These are phyloP conservation scores for Liasis olivaceus DNA, from an alignment of 2,797 vertebrate species.

Conservation along the genomic window DNA sequence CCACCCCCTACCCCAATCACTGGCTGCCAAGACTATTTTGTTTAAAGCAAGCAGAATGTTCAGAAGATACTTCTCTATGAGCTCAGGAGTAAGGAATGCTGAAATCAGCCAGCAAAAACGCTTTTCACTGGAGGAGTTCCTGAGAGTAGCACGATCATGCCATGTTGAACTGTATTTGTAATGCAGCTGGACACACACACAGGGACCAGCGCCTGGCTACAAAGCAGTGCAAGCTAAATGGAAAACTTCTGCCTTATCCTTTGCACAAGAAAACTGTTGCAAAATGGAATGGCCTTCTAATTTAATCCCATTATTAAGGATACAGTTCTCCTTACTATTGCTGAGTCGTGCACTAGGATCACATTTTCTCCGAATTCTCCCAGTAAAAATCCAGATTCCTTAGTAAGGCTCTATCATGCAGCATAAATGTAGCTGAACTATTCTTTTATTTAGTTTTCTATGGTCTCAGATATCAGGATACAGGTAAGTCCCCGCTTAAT, in stretches of 20 bases:
- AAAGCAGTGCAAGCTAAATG: slow-evolving; percentile 61
- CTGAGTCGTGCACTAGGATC: slow-evolving; percentile 49
- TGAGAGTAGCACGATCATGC: slow-evolving; percentile 59
- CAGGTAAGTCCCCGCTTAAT: background rate
- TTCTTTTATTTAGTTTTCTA: background rate
- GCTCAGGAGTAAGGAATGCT: slow-evolving; percentile 65
- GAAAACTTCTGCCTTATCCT: slow-evolving; percentile 29
- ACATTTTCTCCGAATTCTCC: background rate
- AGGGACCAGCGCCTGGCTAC: slow-evolving; percentile 59
- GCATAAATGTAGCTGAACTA: background rate
- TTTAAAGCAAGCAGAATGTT: slow-evolving; percentile 53
- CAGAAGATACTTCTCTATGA: slow-evolving; percentile 61
- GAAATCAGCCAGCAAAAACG: slow-evolving; percentile 67
- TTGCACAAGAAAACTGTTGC: slow-evolving; percentile 14
- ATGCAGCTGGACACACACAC: slow-evolving; percentile 68
- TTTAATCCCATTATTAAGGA: background rate
- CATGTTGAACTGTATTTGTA: slow-evolving; percentile 67
- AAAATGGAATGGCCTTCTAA: slow-evolving; percentile 9
- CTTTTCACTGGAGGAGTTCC: slow-evolving; percentile 65
- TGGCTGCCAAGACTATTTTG: slow-evolving; percentile 38
- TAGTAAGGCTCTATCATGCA: background rate
- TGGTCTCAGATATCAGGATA: background rate
- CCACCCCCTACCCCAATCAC: background rate
- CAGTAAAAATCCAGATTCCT: background rate
- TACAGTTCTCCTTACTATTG: slow-evolving; percentile 40